phyloP scores from a whole-genome alignment of 2,113 vertebrate species.

The Electrona antarctica region DNA sequence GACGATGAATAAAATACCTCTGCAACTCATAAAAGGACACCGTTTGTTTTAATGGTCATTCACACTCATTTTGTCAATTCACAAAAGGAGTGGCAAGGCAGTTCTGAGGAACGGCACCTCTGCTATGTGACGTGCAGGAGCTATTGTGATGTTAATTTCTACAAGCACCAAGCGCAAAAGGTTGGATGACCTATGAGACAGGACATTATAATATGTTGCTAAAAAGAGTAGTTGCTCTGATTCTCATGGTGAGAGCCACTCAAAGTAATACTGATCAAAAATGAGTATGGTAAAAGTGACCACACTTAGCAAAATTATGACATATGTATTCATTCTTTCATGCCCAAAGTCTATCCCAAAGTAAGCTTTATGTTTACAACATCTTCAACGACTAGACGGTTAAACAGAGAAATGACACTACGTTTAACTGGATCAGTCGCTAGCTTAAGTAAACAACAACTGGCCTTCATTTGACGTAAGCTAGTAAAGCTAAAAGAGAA shows the following conservation, averaged over 20 bases:
- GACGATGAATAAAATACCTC: conserved; percentile 29
- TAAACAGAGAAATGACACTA: conserved; percentile 19
- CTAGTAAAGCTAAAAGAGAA: not conserved
- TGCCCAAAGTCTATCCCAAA: not conserved
- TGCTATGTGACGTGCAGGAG: conserved; percentile 5
- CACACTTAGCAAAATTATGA: not conserved
- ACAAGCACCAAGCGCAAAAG: conserved; percentile 19
- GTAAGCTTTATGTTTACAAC: conserved; percentile 6
- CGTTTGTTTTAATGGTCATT: not conserved
- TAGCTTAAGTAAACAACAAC: not conserved
- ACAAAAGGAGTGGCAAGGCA: conserved; percentile 57
- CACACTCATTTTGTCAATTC: conserved; percentile 27
- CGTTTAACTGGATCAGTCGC: conserved; percentile 9
- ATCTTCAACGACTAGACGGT: conserved; percentile 24
- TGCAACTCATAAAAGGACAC: conserved; percentile 27
- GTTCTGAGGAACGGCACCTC: conserved; percentile 36
- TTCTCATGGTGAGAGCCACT: conserved; percentile 9
- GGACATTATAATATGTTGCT: conserved; percentile 1
- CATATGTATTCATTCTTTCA: not conserved
- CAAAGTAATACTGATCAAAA: conserved; percentile 46
- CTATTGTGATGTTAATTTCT: conserved; percentile 18
- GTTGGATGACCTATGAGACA: conserved; percentile 29
- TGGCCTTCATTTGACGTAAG: not conserved
- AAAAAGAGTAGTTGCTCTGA: conserved; percentile 3
- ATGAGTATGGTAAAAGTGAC: conserved; percentile 21